Evolutionary conservation across 30 jellyfish, hydroid and myxozoan species (phyloP), one percentile per base, ranked within the genome.

Genomic region (Phacellophora camtschatica): DNA sequence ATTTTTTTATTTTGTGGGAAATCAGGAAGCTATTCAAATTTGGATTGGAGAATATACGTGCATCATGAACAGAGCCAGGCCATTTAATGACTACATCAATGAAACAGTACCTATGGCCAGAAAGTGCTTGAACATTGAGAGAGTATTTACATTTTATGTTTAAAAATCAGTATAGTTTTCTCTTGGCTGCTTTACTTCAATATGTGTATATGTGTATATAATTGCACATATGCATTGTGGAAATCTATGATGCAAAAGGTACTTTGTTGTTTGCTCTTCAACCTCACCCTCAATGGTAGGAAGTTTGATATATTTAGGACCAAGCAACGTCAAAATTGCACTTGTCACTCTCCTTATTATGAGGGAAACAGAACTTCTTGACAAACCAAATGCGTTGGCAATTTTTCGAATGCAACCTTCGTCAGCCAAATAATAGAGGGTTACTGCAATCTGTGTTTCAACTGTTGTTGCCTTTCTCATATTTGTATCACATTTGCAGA

Each of bases 161-260:
- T 13, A 63, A 13, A 28, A 63, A 23, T 63, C 77, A 24, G 77
- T 63, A 18, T 15, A 23, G 62, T 28, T 27, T 7, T 49, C 53
- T 7, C 1, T 19, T 19, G 82, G 85, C 55, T 31, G n/a, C 48
- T 46, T 24, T 23, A 71, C 48, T 15, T 7, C 13, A 15, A 50
- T 49, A 29, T 71, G 65, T 31, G 84, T 57, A 5, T 59, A 71
- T 36, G 31, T 71, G n/a, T n/a, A n/a, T n/a, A n/a, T n/a, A 27
- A 59, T 77, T 48, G 83, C 89, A 31, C 87, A 84, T 50, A 74
- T 74, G 54, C 88, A 83, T 54, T 68, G 95, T 7, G 83, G 95
- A 43, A 70, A 83, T 4, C 95, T 88, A 58, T 31, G 66, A 20
- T 4, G 6, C 13, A 56, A 22, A 15, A 22, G 13, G 54, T 72